phyloP scores from a whole-genome alignment of 1,140 invertebrate genomes.

The Polypedilum pembai region DNA sequence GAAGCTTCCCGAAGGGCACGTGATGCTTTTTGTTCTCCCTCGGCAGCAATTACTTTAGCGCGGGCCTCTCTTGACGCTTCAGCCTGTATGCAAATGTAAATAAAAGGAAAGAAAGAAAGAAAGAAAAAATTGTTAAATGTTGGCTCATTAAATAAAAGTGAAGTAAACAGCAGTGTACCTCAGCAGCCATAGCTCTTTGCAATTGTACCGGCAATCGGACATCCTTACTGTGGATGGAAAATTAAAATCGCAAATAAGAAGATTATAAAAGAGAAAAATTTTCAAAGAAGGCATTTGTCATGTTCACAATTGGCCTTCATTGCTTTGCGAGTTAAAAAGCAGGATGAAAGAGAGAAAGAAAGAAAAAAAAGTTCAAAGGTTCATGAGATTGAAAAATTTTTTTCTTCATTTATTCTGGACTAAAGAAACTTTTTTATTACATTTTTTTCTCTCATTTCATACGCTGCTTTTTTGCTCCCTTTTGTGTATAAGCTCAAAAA shows the following conservation, averaged over 20 bases:
- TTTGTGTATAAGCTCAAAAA: too few species aligned
- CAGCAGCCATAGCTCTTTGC: slow-evolving; percentile 76
- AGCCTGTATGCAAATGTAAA: slow-evolving; percentile 48
- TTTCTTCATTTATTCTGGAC: not conserved
- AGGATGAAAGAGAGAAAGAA: not conserved
- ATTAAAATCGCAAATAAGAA: slow-evolving; percentile 6
- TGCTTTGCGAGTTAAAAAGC: too few species aligned
- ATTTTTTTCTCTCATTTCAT: not conserved
- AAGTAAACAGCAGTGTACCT: not conserved
- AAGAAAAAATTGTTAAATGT: not conserved
- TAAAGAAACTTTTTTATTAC: too few species aligned
- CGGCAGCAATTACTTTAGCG: slow-evolving; percentile 72
- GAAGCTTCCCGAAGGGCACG: slow-evolving; percentile 83
- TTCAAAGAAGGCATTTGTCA: not conserved
- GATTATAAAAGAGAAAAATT: not conserved
- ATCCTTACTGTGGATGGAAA: slow-evolving; percentile 62
- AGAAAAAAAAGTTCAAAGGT: slow-evolving; percentile 3
- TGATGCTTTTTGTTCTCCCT: slow-evolving; percentile 83
- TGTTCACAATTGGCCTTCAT: not conserved
- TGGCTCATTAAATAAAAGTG: not conserved
- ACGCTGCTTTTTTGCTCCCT: too few species aligned
- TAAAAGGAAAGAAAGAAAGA: slow-evolving; percentile 1
- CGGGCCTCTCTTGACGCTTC: slow-evolving; percentile 63
- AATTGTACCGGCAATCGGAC: slow-evolving; percentile 74
- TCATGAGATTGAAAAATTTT: not conserved